These are phyloP conservation scores for Actinopyga echinites DNA, from an alignment of 53 echinoderm and acorn worm genomes.

Conservation along the genomic window DNA sequence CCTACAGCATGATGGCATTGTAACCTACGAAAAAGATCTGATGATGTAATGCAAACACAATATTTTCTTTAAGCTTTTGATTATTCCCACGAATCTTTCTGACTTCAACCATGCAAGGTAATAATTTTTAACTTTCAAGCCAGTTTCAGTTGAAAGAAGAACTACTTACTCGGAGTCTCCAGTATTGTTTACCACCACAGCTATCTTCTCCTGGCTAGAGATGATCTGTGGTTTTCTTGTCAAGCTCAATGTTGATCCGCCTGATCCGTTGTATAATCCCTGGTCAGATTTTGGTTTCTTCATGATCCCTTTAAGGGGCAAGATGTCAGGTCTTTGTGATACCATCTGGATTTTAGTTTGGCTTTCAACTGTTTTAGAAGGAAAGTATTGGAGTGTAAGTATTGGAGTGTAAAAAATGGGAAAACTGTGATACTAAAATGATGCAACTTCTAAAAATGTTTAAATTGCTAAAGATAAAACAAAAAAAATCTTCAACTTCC, in stretches of 20 bases:
- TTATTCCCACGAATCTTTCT: no score
- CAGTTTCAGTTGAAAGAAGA: neutral
- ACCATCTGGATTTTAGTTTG: conserved; percentile 73
- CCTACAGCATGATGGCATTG: no score
- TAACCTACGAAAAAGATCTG: no score
- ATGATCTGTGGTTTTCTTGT: conserved; percentile 72
- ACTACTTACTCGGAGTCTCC: conserved; percentile 69
- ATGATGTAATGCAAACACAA: no score
- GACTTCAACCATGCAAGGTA: neutral
- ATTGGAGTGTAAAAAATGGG: no score
- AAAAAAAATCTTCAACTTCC: neutral
- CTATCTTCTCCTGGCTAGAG: conserved; percentile 62
- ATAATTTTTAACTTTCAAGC: neutral
- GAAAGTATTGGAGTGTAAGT: no score
- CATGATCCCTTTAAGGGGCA: conserved; percentile 95
- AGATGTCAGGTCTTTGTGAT: conserved; percentile 89
- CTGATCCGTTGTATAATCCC: conserved; percentile 69
- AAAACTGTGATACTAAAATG: no score
- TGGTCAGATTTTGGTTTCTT: conserved; percentile 80
- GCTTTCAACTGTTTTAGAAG: conserved; percentile 54
- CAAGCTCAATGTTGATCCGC: conserved; percentile 73
- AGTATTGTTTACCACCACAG: conserved; percentile 24
- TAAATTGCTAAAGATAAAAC: neutral
- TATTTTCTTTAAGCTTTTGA: no score
- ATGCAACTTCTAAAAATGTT: neutral